phyloP scores from a whole-genome alignment of 2,888 invertebrate species.

The Hyppa rectilinea region DNA sequence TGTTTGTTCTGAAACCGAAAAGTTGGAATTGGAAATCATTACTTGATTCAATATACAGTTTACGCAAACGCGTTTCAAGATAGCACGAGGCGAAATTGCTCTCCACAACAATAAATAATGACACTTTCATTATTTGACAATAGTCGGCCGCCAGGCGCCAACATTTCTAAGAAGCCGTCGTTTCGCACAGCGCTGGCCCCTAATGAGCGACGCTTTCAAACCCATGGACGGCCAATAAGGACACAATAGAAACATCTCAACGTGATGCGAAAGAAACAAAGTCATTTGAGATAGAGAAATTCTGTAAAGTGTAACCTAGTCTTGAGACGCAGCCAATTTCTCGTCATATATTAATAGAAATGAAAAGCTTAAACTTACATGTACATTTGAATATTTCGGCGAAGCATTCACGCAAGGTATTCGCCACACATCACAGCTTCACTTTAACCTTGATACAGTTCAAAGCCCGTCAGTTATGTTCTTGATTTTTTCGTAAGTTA shows the following conservation, averaged over 20 bases:
- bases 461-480: constrained; percentile 77
- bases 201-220: constrained; percentile 60
- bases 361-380: constrained; percentile 4
- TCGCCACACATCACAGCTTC: constrained; percentile 52
- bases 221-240: constrained; percentile 35
- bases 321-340: constrained; percentile 9
- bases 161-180: constrained; percentile 41
- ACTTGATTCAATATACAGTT: constrained; percentile 16
- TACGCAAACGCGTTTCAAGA: constrained; percentile 20
- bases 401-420: constrained; percentile 32
- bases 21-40: neutral
- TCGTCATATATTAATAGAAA: constrained; percentile 16
- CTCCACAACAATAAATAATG: constrained; percentile 59
- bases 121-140: constrained; percentile 65
- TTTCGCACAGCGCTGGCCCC: constrained; percentile 37
- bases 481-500: constrained; percentile 75
- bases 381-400: constrained; percentile 38
- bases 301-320: constrained; percentile 11
- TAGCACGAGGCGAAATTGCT: constrained; percentile 46
- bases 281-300: constrained; percentile 31
- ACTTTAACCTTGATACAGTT: constrained; percentile 82
- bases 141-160: constrained; percentile 35
- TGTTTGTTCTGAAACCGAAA: neutral
- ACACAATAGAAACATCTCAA: constrained; percentile 35
- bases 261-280: constrained; percentile 37